phyloP scores from a whole-genome alignment of 2,888 invertebrate species.

The Chrysolina americana region DNA sequence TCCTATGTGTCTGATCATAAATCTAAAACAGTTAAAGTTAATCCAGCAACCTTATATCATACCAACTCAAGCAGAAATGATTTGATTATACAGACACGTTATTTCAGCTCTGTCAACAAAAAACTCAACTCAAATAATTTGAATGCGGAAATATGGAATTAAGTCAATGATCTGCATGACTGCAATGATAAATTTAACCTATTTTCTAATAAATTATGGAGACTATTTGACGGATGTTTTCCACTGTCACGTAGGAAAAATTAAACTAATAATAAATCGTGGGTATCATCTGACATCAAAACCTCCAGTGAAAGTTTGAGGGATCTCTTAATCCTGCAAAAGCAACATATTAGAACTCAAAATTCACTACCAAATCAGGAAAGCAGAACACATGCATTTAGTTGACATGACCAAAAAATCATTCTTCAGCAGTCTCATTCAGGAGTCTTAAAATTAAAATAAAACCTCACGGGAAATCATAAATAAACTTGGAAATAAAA shows the following conservation, averaged over 20 bases:
- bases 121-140: not conserved
- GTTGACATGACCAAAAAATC: too few species aligned
- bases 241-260: not conserved
- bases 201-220: not conserved
- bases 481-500: not conserved
- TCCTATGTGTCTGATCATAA: not conserved
- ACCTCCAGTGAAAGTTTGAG: not conserved
- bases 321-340: conserved; percentile 1
- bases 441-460: not conserved
- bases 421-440: too few species aligned
- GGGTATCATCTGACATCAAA: too few species aligned
- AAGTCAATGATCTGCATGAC: not conserved
- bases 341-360: not conserved
- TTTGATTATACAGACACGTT: not conserved
- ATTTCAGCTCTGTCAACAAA: not conserved
- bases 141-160: not conserved
- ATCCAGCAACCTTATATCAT: not conserved
- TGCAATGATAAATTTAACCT: not conserved
- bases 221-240: not conserved
- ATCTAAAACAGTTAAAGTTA: not conserved
- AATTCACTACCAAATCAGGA: not conserved
- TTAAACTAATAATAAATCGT: too few species aligned
- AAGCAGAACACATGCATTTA: too few species aligned
- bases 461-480: too few species aligned
- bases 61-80: not conserved